A percentile compares a stretch with the other conserved stretches of the same genome.
Conservation (phyloP, 2,888 invertebrate species). For the Agrotis puta region DNA sequence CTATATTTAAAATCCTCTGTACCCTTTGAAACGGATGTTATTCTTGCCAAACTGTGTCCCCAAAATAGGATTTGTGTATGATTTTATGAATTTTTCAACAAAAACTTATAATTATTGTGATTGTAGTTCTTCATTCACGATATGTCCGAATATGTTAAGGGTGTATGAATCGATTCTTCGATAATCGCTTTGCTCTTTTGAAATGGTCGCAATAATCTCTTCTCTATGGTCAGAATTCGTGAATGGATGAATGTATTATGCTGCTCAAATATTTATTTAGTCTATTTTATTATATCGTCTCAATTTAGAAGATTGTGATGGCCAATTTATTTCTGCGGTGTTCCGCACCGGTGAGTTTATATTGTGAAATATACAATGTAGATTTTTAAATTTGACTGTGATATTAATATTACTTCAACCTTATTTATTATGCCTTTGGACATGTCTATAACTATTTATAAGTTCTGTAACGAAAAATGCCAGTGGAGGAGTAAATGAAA, state of each 20-base stretch:
- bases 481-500: too few relatives aligned
- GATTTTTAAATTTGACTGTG: neutral
- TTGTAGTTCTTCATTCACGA: conserved; percentile 60
- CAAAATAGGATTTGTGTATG: conserved; percentile 74
- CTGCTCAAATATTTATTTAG: conserved; percentile 56
- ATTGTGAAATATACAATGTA: conserved; percentile 18
- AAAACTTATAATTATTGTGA: conserved; percentile 70
- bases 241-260: conserved; percentile 52
- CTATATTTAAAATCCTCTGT: conserved; percentile 70
- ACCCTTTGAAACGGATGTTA: conserved; percentile 85
- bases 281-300: conserved; percentile 52
- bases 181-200: conserved; percentile 61
- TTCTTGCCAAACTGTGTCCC: conserved; percentile 78
- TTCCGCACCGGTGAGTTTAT: conserved; percentile 18
- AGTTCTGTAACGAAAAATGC: too few relatives aligned
- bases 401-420: neutral
- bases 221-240: conserved; percentile 50
- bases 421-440: too few relatives aligned
- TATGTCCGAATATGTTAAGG: conserved; percentile 58
- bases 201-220: conserved; percentile 51
- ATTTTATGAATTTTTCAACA: conserved; percentile 66
- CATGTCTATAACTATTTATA: too few relatives aligned
- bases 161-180: conserved; percentile 56
- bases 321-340: conserved; percentile 29
- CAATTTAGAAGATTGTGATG: conserved; percentile 37